Evolutionary conservation across 2,113 vertebrate species (phyloP).

Genomic region (Lepus americanus): DNA sequence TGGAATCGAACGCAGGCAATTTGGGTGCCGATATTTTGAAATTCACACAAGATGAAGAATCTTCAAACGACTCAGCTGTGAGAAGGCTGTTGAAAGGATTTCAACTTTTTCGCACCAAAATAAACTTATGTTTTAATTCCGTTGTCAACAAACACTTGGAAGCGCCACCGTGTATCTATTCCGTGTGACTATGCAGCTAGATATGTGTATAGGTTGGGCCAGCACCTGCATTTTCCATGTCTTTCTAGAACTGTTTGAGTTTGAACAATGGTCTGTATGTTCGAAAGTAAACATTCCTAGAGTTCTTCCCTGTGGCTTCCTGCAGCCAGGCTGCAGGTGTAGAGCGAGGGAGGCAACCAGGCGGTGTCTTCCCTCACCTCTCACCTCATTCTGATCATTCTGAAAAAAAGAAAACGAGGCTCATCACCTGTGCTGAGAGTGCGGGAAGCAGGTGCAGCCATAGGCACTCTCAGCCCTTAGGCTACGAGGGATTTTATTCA

Average conservation of each 20-base stretch:
- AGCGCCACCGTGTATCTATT: no score
- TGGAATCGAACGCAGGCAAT: no score
- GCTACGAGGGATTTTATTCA: neutral
- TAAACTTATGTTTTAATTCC: no score
- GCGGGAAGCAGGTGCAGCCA: neutral
- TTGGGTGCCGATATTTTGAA: no score
- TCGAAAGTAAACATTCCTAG: neutral
- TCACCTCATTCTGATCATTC: neutral
- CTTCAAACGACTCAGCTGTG: no score
- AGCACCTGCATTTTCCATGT: neutral
- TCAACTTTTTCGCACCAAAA: no score
- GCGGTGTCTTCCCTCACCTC: no score
- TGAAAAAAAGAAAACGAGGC: neutral
- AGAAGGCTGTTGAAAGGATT: no score
- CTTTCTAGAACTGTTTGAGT: neutral
- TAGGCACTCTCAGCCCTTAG: neutral
- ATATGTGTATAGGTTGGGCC: accelerated
- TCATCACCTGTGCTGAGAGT: neutral
- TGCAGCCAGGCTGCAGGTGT: neutral
- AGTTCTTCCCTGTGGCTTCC: neutral
- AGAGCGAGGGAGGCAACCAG: neutral
- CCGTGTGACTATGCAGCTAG: no score
- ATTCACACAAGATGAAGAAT: no score
- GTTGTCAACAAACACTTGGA: no score
- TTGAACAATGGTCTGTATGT: neutral